These are phyloP conservation scores for Thera obeliscata DNA, from an alignment of 2,888 invertebrate species.

Conservation along the genomic window DNA sequence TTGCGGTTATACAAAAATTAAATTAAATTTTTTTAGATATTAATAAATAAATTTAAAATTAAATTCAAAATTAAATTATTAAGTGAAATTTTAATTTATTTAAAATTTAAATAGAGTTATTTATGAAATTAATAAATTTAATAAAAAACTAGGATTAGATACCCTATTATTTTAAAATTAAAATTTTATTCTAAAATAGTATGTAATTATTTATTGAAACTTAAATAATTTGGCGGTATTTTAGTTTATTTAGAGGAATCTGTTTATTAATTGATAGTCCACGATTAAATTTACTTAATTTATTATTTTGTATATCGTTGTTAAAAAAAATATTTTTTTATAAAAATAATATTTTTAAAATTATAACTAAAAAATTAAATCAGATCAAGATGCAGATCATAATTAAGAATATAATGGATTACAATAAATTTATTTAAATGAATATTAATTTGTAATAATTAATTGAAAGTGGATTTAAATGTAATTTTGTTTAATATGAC, in stretches of 20 bases:
- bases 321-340: slow-evolving; percentile 77
- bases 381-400: slow-evolving; percentile 90
- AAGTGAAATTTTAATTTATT: slow-evolving; percentile 85
- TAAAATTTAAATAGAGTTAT: slow-evolving; percentile 56
- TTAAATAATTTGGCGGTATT: slow-evolving; percentile 89
- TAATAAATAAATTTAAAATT: slow-evolving; percentile 60
- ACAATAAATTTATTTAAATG: slow-evolving; percentile 86
- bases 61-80: slow-evolving; percentile 75
- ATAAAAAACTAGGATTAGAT: slow-evolving; percentile 87
- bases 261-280: slow-evolving; percentile 88
- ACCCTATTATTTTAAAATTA: slow-evolving; percentile 87
- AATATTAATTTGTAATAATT: slow-evolving; percentile 67
- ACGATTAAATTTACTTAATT: slow-evolving; percentile 83
- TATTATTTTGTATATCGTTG: slow-evolving; percentile 77
- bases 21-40: slow-evolving; percentile 81
- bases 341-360: slow-evolving; percentile 73
- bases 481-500: slow-evolving; percentile 84
- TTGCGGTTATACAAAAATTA: slow-evolving; percentile 87
- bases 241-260: slow-evolving; percentile 89
- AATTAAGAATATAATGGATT: slow-evolving; percentile 87
- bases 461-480: slow-evolving; percentile 87
- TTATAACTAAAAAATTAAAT: slow-evolving; percentile 77
- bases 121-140: slow-evolving; percentile 71
- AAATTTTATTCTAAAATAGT: slow-evolving; percentile 81
- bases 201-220: slow-evolving; percentile 85